Evolutionary conservation across 2,797 vertebrate genomes (phyloP).

Genomic region (Anas capensis): DNA sequence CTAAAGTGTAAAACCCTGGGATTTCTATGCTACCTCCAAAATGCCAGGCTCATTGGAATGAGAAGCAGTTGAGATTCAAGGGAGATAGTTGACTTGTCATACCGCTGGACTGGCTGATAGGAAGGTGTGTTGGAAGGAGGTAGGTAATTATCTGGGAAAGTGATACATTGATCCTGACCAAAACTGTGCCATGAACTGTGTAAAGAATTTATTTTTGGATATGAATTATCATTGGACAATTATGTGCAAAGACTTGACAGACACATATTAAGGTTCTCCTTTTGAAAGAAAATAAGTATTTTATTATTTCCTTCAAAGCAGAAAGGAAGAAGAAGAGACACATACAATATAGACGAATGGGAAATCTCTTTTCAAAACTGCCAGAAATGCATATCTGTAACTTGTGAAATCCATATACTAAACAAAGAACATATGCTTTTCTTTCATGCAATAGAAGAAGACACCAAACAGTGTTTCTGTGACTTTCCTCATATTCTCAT

Average conservation of each 20-base stretch:
- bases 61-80: neutral
- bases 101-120: neutral
- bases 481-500: neutral
- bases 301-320: neutral
- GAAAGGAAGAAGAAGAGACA: neutral
- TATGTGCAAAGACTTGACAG: neutral
- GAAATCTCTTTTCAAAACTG: neutral
- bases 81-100: neutral
- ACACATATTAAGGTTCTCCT: neutral
- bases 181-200: neutral
- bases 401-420: slow-evolving; percentile 26
- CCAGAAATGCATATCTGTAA: neutral
- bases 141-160: neutral
- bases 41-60: neutral
- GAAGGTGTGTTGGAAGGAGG: neutral
- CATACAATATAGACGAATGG: neutral
- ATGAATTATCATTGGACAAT: neutral
- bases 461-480: neutral
- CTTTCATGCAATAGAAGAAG: neutral
- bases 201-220: neutral
- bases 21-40: neutral
- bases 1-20: neutral
- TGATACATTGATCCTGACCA: neutral
- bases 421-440: slow-evolving; percentile 43
- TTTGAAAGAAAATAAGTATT: neutral